Percentiles rank a stretch among this genome's conserved stretches.
Conservation (phyloP, 2,797 vertebrate genomes). For the Leptatherina wallacei region DNA sequence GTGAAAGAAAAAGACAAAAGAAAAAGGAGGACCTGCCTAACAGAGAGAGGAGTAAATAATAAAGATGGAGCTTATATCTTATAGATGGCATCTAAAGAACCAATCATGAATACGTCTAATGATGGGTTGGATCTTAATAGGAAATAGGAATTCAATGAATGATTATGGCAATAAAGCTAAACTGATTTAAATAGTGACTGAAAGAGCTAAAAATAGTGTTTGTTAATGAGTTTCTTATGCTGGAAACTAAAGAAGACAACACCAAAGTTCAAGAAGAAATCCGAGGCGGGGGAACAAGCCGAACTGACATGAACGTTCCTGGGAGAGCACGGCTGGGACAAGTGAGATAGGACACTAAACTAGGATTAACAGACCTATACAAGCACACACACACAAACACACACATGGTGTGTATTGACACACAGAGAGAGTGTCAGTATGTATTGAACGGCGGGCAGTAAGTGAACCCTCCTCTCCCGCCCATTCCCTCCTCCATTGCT, state of each 20-base stretch:
- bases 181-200: background rate
- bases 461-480: slow-evolving; percentile 71
- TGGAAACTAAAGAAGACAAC: slow-evolving; percentile 29
- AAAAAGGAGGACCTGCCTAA: slow-evolving; percentile 19
- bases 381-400: slow-evolving; percentile 45
- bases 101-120: slow-evolving; percentile 20
- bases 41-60: slow-evolving; percentile 28
- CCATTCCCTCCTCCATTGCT: slow-evolving; percentile 66
- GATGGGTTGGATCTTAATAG: background rate
- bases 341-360: slow-evolving; percentile 44
- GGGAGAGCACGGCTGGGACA: slow-evolving; percentile 47
- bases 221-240: slow-evolving; percentile 2
- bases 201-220: background rate
- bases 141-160: slow-evolving; percentile 8
- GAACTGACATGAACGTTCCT: slow-evolving; percentile 57
- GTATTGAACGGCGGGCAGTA: slow-evolving; percentile 80
- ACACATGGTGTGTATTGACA: slow-evolving; percentile 76
- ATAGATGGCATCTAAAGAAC: slow-evolving; percentile 6
- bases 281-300: slow-evolving; percentile 20
- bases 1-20: slow-evolving; percentile 50
- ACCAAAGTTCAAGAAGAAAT: slow-evolving; percentile 37
- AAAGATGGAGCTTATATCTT: slow-evolving; percentile 17
- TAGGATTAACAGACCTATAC: slow-evolving; percentile 56
- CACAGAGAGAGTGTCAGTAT: slow-evolving; percentile 79
- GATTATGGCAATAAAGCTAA: background rate